Conservation (phyloP, 2,113 vertebrate genomes). For the Acrocephalus kingi region DNA sequence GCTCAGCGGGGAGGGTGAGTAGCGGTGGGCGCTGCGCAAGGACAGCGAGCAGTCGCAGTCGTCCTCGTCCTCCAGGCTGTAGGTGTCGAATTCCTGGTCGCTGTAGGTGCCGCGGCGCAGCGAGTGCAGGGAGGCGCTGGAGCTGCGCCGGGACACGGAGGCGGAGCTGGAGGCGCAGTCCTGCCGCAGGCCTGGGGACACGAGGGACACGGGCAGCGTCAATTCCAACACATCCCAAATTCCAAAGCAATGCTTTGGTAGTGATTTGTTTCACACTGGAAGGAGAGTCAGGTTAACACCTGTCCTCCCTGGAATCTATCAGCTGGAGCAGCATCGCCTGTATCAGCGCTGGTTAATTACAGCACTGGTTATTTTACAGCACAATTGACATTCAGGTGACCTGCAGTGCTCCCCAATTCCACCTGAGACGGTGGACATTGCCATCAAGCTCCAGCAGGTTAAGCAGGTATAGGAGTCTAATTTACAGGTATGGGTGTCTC, state of each 20-base stretch:
- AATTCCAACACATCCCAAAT: accelerated
- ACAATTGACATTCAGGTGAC: not conserved
- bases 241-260: not conserved
- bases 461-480: accelerated
- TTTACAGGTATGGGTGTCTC: not conserved
- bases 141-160: slow-evolving; percentile 85
- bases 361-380: not conserved
- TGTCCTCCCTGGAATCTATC: not conserved
- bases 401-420: not conserved
- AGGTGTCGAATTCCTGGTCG: slow-evolving; percentile 89
- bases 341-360: not conserved
- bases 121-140: slow-evolving; percentile 87
- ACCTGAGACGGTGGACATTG: accelerated
- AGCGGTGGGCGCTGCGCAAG: slow-evolving; percentile 76
- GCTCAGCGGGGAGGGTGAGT: slow-evolving; percentile 84
- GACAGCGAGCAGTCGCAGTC: slow-evolving; percentile 81
- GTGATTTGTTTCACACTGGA: not conserved
- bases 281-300: not conserved
- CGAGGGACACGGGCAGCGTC: not conserved
- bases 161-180: slow-evolving; percentile 89
- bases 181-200: slow-evolving; percentile 83
- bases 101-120: slow-evolving; percentile 88
- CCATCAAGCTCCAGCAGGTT: too few relatives aligned
- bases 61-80: slow-evolving; percentile 88
- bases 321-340: not conserved